Evolutionary conservation across 2,797 vertebrate species (phyloP).

Genomic region (Zalophus californianus): DNA sequence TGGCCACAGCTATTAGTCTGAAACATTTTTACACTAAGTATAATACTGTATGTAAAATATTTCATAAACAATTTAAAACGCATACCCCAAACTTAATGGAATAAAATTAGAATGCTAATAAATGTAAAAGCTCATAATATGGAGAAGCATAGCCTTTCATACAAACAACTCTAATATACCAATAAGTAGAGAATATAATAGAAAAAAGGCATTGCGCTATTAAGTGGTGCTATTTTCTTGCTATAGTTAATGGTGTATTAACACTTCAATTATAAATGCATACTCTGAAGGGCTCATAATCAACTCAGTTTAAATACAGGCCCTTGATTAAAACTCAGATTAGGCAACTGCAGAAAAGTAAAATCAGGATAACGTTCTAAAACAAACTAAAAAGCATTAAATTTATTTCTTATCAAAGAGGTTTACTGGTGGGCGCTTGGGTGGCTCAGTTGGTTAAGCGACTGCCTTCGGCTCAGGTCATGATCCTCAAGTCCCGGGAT

Average conservation of each 20-base stretch:
- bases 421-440: slow-evolving; percentile 75
- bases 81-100: neutral
- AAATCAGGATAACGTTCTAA: slow-evolving; percentile 54
- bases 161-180: slow-evolving; percentile 13
- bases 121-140: neutral
- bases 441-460: too few species aligned
- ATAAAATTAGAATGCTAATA: slow-evolving; percentile 26
- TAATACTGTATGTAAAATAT: slow-evolving; percentile 4
- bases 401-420: slow-evolving; percentile 74
- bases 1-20: neutral
- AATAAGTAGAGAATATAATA: slow-evolving; percentile 10
- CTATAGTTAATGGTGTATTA: slow-evolving; percentile 89
- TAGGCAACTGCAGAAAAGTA: slow-evolving; percentile 44
- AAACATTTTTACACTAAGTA: slow-evolving; percentile 47
- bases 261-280: slow-evolving; percentile 89
- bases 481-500: too few species aligned
- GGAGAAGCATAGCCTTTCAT: slow-evolving; percentile 27
- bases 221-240: slow-evolving; percentile 85
- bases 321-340: slow-evolving; percentile 20
- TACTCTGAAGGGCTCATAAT: slow-evolving; percentile 56
- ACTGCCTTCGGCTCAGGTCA: too few species aligned
- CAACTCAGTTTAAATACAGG: slow-evolving; percentile 33
- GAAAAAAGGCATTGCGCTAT: slow-evolving; percentile 55
- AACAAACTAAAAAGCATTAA: slow-evolving; percentile 41
- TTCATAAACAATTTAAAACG: slow-evolving; percentile 21